Evolutionary conservation across 2,888 invertebrate genomes (phyloP).

Genomic region (Ferrisia virgata): DNA sequence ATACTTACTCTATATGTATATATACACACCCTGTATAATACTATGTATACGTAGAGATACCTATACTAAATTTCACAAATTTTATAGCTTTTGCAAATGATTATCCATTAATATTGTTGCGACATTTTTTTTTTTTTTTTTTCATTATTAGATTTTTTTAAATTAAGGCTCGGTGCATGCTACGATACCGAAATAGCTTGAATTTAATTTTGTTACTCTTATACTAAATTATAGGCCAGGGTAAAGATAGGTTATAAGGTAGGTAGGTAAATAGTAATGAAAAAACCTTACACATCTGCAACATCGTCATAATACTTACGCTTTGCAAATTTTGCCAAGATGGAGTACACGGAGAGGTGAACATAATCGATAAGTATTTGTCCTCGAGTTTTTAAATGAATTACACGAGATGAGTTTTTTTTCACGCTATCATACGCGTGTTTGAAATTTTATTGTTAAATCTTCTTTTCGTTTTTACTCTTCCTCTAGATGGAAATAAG

Average conservation of each 20-base stretch:
- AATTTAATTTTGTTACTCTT: not conserved
- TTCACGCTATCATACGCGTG: not conserved
- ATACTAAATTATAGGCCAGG: not conserved
- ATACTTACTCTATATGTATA: too few species aligned
- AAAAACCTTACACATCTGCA: too few species aligned
- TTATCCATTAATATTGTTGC: constrained; percentile 28
- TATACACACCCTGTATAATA: too few species aligned
- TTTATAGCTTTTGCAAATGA: constrained; percentile 12
- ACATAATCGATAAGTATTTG: not conserved
- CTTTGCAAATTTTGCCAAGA: too few species aligned
- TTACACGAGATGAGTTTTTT: not conserved
- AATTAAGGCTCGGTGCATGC: not conserved
- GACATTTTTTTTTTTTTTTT: constrained; percentile 27
- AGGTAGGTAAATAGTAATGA: not conserved
- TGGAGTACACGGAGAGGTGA: too few species aligned
- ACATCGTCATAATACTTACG: too few species aligned
- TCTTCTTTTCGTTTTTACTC: not conserved
- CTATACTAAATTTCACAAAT: constrained; percentile 1
- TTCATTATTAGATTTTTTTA: constrained; percentile 25
- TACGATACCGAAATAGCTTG: not conserved
- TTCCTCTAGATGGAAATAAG: too few species aligned
- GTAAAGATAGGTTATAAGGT: too few species aligned
- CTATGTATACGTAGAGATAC: not conserved
- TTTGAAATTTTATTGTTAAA: not conserved
- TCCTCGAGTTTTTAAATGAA: not conserved